These are phyloP conservation scores for Tachysurus vachellii DNA, from an alignment of 2,113 vertebrate species.

Conservation along the genomic window DNA sequence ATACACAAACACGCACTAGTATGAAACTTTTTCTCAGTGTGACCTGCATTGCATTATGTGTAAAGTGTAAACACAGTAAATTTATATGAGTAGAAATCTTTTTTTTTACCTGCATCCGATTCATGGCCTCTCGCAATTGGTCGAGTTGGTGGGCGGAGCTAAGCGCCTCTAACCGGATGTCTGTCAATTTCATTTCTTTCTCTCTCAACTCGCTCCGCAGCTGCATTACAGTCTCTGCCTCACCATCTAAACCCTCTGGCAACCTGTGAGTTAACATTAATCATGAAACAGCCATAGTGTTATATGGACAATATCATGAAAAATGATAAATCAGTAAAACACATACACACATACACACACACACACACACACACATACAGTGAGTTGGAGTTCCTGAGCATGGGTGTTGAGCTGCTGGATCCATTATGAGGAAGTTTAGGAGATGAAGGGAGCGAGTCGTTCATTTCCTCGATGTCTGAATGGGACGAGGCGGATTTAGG, in stretches of 20 bases:
- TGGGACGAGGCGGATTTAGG: slow-evolving; percentile 97
- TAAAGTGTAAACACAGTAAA: not conserved
- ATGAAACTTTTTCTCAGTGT: not conserved
- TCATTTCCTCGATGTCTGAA: slow-evolving; percentile 99
- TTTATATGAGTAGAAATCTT: not conserved
- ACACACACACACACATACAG: slow-evolving; percentile 75
- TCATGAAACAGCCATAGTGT: not conserved
- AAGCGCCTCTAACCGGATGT: slow-evolving; percentile 95
- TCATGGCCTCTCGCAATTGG: slow-evolving; percentile 96
- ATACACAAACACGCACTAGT: not conserved
- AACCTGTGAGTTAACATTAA: slow-evolving; percentile 70
- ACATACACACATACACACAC: not conserved
- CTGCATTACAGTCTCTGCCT: slow-evolving; percentile 95
- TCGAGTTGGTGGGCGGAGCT: slow-evolving; percentile 98
- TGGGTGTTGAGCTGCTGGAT: slow-evolving; percentile 72
- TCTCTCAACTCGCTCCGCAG: slow-evolving; percentile 92
- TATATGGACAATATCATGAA: not conserved
- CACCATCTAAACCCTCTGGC: slow-evolving; percentile 89
- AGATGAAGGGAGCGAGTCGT: slow-evolving; percentile 91
- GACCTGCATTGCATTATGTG: not conserved
- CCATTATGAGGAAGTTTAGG: slow-evolving; percentile 90
- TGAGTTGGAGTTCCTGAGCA: slow-evolving; percentile 90
- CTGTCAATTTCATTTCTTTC: slow-evolving; percentile 98
- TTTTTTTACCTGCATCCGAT: slow-evolving; percentile 90
- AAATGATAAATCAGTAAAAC: not conserved